phyloP scores from a whole-genome alignment of 2,113 vertebrate genomes.

The Strix uralensis region DNA sequence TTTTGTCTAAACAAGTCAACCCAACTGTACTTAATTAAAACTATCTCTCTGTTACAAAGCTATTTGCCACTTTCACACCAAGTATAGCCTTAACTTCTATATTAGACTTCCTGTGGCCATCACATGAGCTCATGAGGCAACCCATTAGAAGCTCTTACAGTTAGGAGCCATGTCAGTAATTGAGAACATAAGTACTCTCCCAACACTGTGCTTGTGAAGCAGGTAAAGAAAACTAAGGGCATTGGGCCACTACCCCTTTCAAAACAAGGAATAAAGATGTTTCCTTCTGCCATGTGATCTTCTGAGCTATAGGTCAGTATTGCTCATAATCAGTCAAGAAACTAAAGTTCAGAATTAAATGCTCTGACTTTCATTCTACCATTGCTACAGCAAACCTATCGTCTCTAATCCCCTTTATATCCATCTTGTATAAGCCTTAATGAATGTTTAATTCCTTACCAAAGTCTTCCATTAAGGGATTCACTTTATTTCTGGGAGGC shows the following conservation, averaged over 20 bases:
- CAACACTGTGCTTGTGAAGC: not conserved
- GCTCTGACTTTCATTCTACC: not conserved
- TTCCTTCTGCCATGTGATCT: not conserved
- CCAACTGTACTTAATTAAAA: not conserved
- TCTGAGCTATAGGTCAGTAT: not conserved
- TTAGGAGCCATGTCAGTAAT: not conserved
- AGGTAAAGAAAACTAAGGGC: not conserved
- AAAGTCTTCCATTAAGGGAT: constrained; percentile 59
- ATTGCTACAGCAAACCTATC: not conserved
- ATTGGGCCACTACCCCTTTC: not conserved
- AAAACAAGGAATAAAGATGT: not conserved
- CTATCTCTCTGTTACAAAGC: not conserved
- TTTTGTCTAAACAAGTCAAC: not conserved
- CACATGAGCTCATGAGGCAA: not conserved
- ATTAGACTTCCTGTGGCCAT: not conserved
- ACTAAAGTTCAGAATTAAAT: not conserved
- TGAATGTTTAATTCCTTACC: constrained; percentile 64
- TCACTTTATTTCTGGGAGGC: constrained; percentile 56
- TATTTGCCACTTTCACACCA: not conserved
- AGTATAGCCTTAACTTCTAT: not conserved
- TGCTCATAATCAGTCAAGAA: not conserved
- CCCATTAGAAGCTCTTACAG: not conserved
- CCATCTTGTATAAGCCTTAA: not conserved
- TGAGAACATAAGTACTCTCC: not conserved
- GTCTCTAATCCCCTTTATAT: not conserved